phyloP scores from a whole-genome alignment of 2,113 vertebrate species.

The Atrichornis clamosus region DNA sequence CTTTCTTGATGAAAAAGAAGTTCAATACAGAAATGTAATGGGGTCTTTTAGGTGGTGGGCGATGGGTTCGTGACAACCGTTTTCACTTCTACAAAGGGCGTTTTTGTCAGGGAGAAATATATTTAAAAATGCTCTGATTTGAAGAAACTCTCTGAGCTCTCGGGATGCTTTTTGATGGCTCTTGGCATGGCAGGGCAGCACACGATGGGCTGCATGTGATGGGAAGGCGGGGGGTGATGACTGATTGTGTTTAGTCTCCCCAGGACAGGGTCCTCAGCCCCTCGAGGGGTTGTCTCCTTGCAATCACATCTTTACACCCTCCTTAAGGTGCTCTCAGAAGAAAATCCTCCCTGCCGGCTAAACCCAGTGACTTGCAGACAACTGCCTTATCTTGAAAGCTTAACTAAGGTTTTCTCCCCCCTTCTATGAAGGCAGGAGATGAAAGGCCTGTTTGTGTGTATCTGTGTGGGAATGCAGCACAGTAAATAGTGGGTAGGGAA shows the following conservation, averaged over 20 bases:
- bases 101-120: constrained; percentile 9
- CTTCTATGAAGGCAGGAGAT: background rate
- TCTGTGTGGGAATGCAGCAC: background rate
- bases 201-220: accelerated
- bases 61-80: background rate
- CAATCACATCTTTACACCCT: background rate
- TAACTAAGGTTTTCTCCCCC: background rate
- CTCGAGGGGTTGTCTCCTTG: background rate
- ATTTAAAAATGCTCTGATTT: background rate
- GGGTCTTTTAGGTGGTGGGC: constrained; percentile 24
- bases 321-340: background rate
- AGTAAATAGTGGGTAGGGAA: constrained; percentile 21
- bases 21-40: constrained; percentile 17
- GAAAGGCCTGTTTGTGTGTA: background rate
- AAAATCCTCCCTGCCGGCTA: background rate
- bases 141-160: background rate
- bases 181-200: accelerated
- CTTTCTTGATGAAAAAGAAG: background rate
- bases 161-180: background rate
- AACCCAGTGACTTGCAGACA: background rate
- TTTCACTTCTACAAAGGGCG: constrained; percentile 10
- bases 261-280: background rate
- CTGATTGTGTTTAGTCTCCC: background rate
- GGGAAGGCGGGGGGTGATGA: background rate
- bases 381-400: constrained; percentile 17